Base-by-base conservation (phyloP, 2,888 invertebrate genomes). In the Andrena camellia region DNA sequence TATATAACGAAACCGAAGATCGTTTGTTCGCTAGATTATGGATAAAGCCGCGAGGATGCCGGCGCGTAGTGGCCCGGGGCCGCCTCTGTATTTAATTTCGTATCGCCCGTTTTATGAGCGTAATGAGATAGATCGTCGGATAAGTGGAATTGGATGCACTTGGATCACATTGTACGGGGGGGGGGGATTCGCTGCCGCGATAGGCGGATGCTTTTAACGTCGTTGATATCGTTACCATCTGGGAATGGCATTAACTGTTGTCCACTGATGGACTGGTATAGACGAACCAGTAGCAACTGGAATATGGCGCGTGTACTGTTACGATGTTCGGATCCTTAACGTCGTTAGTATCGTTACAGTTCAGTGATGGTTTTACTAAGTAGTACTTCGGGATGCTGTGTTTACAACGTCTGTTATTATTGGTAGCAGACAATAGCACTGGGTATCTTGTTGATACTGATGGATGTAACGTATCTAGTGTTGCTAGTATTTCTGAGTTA, bases 11-110 rank as follows among this genome's bases (percentile, higher is more conserved):
- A 70, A 13, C 54, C 35, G 35, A 6, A 6, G 31, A 79, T 50
- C 50, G 64, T 79, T 79, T 54, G 69, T 42, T 77, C 54, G 42
- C 23, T 75, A 63, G 48, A 59, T 64, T 64, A 76, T 35, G 48
- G 26, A 68, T 54, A 48, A 68, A 68, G 23, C 3, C n/a, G 17
- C 31, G 29, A 13, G 60, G 13, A 42, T 13, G 13, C 20, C 23
- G 42, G 33, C 35, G 20, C 6, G 57, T 2, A 6, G 57, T 1
- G 26, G n/a, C 29, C 13, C n/a, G n/a, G n/a, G 1, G 7, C 8
- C 26, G n/a, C 17, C n/a, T 33, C 48, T 31, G 42, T 17, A 70
- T 23, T 33, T 52, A 13, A 31, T 50, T 13, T 7, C 67, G 3
- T 29, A 7, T 2, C 17, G 33, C n/a, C 29, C 7, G 35, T 52